Evolutionary conservation across 1,140 invertebrate species (phyloP).

Genomic region (Acarapis woodi): DNA sequence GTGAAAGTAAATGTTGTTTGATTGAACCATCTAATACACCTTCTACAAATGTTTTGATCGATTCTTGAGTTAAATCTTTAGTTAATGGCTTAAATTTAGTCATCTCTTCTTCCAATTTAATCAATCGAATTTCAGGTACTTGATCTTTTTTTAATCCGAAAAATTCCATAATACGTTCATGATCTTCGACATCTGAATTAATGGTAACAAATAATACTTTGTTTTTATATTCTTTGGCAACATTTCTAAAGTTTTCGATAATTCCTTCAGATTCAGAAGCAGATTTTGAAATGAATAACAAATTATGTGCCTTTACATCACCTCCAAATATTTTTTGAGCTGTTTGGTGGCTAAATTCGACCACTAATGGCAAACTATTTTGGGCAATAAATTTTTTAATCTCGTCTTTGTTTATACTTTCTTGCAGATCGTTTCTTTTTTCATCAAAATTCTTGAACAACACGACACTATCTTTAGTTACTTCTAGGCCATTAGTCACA

Average conservation of each 20-base stretch:
- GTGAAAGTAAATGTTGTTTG: constrained; percentile 71
- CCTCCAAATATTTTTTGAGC: constrained; percentile 94
- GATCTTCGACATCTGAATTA: constrained; percentile 77
- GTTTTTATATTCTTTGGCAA: constrained; percentile 64
- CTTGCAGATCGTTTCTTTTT: constrained; percentile 42
- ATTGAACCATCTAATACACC: constrained; percentile 67
- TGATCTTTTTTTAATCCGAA: constrained; percentile 87
- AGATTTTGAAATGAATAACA: constrained; percentile 68
- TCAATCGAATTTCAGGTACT: constrained; percentile 66
- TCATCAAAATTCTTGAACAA: constrained; percentile 95
- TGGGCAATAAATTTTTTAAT: constrained; percentile 54
- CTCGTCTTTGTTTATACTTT: constrained; percentile 29
- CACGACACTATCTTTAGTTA: constrained; percentile 37
- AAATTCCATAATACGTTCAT: constrained; percentile 89
- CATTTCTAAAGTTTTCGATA: constrained; percentile 36
- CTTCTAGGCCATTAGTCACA: constrained; percentile 40
- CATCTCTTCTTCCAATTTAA: constrained; percentile 88
- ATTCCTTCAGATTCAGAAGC: constrained; percentile 47
- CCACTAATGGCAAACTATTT: constrained; percentile 63
- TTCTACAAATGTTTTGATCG: constrained; percentile 51
- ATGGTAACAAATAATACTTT: constrained; percentile 79
- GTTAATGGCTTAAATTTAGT: constrained; percentile 78
- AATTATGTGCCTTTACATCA: constrained; percentile 77
- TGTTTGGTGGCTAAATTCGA: constrained; percentile 83
- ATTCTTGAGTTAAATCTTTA: constrained; percentile 37